Conservation (phyloP, 2,797 vertebrate genomes). For the Eulemur coronatus region DNA sequence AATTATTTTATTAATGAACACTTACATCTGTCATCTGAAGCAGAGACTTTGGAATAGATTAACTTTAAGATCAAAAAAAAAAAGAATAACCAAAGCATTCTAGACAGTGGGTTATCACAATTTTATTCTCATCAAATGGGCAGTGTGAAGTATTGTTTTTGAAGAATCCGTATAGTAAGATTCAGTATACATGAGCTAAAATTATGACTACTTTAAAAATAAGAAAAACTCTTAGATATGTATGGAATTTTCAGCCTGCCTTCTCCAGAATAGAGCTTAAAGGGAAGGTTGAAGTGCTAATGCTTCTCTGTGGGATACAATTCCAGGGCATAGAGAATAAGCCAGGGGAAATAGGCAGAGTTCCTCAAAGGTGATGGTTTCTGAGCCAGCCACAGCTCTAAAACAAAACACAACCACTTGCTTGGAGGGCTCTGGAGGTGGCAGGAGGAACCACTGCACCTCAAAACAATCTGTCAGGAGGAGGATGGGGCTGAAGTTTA, state of each 20-base stretch:
- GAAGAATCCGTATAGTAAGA: not conserved
- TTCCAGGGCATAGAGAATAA: not conserved
- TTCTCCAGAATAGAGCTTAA: not conserved
- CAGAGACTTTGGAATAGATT: not conserved
- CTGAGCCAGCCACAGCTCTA: not conserved
- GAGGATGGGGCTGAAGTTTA: not conserved
- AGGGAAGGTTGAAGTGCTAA: not conserved
- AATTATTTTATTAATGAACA: constrained; percentile 49
- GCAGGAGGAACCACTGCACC: no score
- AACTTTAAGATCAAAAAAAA: not conserved
- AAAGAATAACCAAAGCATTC: not conserved
- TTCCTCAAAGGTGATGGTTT: not conserved
- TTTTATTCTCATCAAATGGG: not conserved
- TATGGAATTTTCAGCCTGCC: not conserved
- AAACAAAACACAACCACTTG: not conserved
- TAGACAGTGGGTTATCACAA: not conserved
- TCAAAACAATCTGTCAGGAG: not conserved
- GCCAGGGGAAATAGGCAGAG: not conserved
- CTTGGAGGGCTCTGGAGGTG: not conserved
- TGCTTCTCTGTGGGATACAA: fast-evolving
- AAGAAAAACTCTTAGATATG: not conserved
- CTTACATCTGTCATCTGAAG: not conserved
- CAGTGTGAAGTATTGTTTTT: not conserved
- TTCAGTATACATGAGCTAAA: not conserved
- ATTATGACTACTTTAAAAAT: not conserved